Evolutionary conservation across 2,797 vertebrate genomes (phyloP), one percentile per base, ranked within the genome.

Genomic region (Semaprochilodus insignis): DNA sequence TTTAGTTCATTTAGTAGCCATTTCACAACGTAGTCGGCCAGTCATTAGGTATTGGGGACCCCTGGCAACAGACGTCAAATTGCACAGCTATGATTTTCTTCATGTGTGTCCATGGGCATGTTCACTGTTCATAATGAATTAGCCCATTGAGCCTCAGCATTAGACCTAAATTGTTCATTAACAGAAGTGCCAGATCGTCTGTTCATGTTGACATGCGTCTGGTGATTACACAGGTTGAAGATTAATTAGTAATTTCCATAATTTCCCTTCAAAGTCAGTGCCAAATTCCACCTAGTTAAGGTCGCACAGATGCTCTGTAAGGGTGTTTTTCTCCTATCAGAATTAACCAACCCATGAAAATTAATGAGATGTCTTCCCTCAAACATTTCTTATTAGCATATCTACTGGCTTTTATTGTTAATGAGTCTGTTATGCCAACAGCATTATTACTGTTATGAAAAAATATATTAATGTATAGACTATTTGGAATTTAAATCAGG

Each of bases 351-450:
- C 16, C 31, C 8, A 0, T 36, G 62, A 34, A 65, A 31, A 31
- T 57, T 31, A 65, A 16, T 10, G 31, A 3, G 63, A 15, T 40
- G 8, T 40, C 5, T 40, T 40, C 40, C 11, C 7, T 62, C 57
- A 59, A n/a, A 3, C 52, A 63, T 25, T 65, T 34, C 4, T 36
- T 21, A 69, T 69, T 40, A 69, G 6, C 66, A 36, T 40, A 69
- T 69, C 21, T 55, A 23, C 40, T 67, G 51, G 5, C 5, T 66
- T 67, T 78, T 55, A n/a, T 69, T 70, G 21, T 40, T 70, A 57
- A 78, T 70, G 19, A 69, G 19, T 25, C 25, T 70, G n/a, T 69
- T 17, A 11, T 59, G 34, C 16, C 52, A 52, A 16, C 14, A 72
- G 40, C n/a, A 44, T 71, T 51, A 25, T 71, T 25, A 2, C 44